Conservation (phyloP, 1,140 invertebrate genomes). For the Stegodyphus dumicola region DNA sequence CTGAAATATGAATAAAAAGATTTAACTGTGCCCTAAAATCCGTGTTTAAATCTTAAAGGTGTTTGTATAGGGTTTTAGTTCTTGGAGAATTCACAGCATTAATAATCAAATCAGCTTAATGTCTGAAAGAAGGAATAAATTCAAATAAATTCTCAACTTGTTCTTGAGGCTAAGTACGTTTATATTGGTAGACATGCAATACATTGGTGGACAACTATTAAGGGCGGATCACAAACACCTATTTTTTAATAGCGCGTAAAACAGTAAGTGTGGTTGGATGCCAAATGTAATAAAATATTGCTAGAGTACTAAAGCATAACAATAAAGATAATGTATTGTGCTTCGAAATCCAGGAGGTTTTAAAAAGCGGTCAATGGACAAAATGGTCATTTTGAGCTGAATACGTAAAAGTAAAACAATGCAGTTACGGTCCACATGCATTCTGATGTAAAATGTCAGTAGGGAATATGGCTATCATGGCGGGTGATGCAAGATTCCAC, state of each 20-base stretch:
- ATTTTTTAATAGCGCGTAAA: not conserved
- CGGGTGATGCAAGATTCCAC: constrained; percentile 1
- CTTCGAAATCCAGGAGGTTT: not conserved
- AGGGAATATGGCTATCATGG: not conserved
- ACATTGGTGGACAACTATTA: not conserved
- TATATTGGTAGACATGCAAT: not conserved
- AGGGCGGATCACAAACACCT: not conserved
- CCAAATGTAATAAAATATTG: not conserved
- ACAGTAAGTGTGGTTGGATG: not conserved
- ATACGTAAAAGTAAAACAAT: constrained; percentile 3
- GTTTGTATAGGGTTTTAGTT: too few species aligned
- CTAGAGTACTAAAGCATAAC: not conserved
- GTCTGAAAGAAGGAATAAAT: too few species aligned
- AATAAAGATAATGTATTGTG: not conserved
- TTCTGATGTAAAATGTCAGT: not conserved
- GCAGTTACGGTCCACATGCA: not conserved
- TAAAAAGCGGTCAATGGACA: not conserved
- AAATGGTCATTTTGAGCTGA: not conserved
- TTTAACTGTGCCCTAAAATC: too few species aligned
- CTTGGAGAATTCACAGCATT: too few species aligned
- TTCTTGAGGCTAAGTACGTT: too few species aligned
- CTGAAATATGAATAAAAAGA: too few species aligned
- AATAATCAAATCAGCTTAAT: too few species aligned
- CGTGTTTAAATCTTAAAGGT: too few species aligned
- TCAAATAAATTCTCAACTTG: too few species aligned